Evolutionary conservation across 2,888 invertebrate species (phyloP), one percentile per base, ranked within the genome.

Genomic region (Tinea semifulvella): DNA sequence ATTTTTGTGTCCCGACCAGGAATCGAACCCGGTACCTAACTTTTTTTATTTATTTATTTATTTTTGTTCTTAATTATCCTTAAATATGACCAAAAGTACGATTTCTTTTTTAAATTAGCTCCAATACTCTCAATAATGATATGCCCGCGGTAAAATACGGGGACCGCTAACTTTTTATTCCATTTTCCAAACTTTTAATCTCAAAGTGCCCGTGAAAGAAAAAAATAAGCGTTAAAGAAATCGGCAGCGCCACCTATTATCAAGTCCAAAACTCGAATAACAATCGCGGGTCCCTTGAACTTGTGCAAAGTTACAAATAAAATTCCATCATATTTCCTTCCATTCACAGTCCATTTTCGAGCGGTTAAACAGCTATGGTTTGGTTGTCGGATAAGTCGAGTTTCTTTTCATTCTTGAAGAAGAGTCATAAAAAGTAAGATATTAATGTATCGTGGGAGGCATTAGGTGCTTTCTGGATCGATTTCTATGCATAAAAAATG

Each of bases 381-480:
- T 76, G 64, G 50, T 58, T 47, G 52, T 44, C 46, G 48, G 48
- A 48, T 35, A 31, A 46, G 47, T 52, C 47, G 59, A 67, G 71
- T 69, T 66, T 67, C n/a, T n/a, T n/a, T n/a, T n/a, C 61, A 72
- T 71, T 74, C 72, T 75, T 79, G 66, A 69, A 65, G 68, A 75
- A 75, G 72, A 80, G 74, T 79, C 79, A 76, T 80, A 80, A 80
- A 80, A 80, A 80, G 77, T 79, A 75, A 79, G 79, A 79, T 80
- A 80, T 80, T 79, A 80, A 80, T 80, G 80, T 80, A 80, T 80
- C 79, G 75, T 68, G 79, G 79, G 79, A 79, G 76, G 79, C 80
- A 77, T 80, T 79, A 79, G 74, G 68, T 70, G 65, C 71, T 67
- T 60, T 61, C 53, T 52, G 76, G 80, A 79, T 80, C 80, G 80